Percentiles rank a stretch among this genome's conserved stretches.
Conservation (phyloP, 2,888 invertebrate genomes). For the Crocallis elinguaria region DNA sequence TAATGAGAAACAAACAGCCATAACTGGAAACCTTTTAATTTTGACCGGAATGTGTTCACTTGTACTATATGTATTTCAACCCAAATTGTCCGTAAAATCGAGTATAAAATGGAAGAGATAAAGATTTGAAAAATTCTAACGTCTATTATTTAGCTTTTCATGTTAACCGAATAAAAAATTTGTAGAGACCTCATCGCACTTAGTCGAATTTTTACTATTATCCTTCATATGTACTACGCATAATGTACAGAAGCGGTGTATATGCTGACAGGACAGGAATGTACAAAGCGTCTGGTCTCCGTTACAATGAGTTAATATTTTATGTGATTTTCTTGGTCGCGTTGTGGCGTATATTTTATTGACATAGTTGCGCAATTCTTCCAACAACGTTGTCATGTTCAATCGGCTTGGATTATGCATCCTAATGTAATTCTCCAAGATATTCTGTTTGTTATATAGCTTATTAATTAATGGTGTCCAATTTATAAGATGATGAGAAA, state of each 20-base stretch:
- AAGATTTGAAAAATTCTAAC: too few species aligned
- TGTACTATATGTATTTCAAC: too few species aligned
- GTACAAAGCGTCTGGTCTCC: constrained; percentile 49
- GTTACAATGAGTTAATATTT: constrained; percentile 59
- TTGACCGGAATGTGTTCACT: constrained; percentile 34
- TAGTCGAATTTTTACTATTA: constrained; percentile 38
- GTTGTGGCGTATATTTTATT: not conserved
- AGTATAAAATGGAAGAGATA: too few species aligned
- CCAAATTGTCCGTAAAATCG: too few species aligned
- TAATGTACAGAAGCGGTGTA: constrained; percentile 54
- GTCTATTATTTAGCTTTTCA: constrained; percentile 27
- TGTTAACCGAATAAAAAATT: constrained; percentile 38
- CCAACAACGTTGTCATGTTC: constrained; percentile 15
- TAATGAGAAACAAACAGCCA: constrained; percentile 71
- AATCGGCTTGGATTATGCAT: constrained; percentile 12
- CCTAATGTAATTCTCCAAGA: not conserved
- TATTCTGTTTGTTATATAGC: not conserved
- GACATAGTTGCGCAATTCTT: constrained; percentile 14
- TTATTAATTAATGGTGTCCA: constrained; percentile 30
- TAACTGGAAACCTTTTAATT: constrained; percentile 59
- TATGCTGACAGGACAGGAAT: constrained; percentile 61
- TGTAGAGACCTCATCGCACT: constrained; percentile 50
- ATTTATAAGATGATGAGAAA: constrained; percentile 36
- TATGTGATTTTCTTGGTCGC: constrained; percentile 35
- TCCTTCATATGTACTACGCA: constrained; percentile 53